Percentiles rank a stretch among this genome's conserved stretches.
These are phyloP conservation scores for Anoplius nigerrimus DNA, from an alignment of 2,888 invertebrate species.

Conservation along the genomic window DNA sequence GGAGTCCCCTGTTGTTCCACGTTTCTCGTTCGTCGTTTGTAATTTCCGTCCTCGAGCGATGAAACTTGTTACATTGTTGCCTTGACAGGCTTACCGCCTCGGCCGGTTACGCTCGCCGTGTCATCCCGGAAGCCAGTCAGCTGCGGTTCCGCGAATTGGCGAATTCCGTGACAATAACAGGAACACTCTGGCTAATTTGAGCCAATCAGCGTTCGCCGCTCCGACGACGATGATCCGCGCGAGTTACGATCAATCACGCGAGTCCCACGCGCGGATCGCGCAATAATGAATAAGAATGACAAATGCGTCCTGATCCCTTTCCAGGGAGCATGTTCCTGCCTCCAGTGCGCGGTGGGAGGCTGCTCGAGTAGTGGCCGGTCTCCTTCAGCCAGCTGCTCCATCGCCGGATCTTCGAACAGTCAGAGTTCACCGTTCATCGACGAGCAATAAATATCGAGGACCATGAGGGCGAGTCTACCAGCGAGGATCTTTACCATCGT, in stretches of 20 bases:
- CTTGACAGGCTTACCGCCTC: too few species aligned
- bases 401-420: too few species aligned
- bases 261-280: conserved; percentile 49
- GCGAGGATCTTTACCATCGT: conserved; percentile 48
- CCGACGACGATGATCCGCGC: conserved; percentile 39
- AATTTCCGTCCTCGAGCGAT: too few species aligned
- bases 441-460: conserved; percentile 37
- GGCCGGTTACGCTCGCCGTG: too few species aligned
- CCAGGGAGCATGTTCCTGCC: conserved; percentile 64
- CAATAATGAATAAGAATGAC: conserved; percentile 35
- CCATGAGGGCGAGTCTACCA: conserved; percentile 47
- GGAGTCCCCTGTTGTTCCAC: too few species aligned
- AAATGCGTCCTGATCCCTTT: conserved; percentile 52
- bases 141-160: too few species aligned
- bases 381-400: conserved; percentile 2
- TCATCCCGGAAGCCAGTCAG: too few species aligned
- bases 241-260: conserved; percentile 41
- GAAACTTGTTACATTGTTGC: too few species aligned
- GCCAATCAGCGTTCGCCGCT: too few species aligned
- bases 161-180: too few species aligned
- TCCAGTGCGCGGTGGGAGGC: conserved; percentile 60
- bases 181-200: too few species aligned
- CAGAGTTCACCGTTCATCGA: conserved; percentile 5
- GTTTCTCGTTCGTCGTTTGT: too few species aligned
- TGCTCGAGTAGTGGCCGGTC: conserved; percentile 51